Conservation (phyloP, 2,888 invertebrate genomes). For the Ophraella communa region DNA sequence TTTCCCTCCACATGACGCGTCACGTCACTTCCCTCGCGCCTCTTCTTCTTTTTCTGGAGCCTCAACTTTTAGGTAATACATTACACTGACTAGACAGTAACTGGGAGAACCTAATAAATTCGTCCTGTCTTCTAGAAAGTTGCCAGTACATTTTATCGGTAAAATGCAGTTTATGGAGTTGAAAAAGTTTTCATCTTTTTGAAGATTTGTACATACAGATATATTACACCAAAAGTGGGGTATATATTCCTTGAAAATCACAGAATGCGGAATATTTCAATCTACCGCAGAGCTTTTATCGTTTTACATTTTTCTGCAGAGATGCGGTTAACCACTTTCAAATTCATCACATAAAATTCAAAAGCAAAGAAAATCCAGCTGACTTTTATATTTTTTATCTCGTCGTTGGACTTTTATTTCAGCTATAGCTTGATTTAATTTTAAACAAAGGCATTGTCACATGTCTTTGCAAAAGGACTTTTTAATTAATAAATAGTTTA, state of each 20-base stretch:
- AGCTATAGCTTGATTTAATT: neutral
- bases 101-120: too few species aligned
- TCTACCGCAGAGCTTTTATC: neutral
- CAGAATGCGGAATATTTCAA: constrained; percentile 1
- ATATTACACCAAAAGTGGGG: neutral
- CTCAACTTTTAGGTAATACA: too few species aligned
- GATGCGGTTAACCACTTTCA: neutral
- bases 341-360: neutral
- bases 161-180: neutral
- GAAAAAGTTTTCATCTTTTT: neutral
- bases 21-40: too few species aligned
- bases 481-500: too few species aligned
- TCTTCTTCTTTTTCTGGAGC: too few species aligned
- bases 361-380: neutral
- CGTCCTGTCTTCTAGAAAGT: too few species aligned
- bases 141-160: neutral
- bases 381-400: neutral
- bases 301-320: neutral
- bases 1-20: too few species aligned
- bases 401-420: neutral
- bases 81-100: too few species aligned
- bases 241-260: neutral
- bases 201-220: too few species aligned
- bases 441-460: neutral
- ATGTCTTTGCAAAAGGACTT: neutral